Evolutionary conservation across 2,888 invertebrate genomes (phyloP), one percentile per base, ranked within the genome.

Genomic region (Stictocephala bisonia): DNA sequence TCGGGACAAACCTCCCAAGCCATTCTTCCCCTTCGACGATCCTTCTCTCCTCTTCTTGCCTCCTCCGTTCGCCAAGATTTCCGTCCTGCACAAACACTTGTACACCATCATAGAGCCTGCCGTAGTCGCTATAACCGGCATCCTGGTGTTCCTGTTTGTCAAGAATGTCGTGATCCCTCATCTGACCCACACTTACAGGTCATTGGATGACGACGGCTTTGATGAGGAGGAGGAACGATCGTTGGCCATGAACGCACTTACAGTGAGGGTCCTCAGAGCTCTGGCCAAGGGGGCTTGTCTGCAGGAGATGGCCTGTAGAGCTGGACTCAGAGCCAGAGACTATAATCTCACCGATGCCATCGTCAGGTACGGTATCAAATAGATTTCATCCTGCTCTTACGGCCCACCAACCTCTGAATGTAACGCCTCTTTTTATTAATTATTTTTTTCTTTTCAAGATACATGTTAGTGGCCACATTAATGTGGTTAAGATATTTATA

Each of bases 81-180:
- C 51, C 51, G 27, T 51, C 22, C 26, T 27, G n/a, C n/a, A 26
- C 51, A 51, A 24, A n/a, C 24, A 31, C 18, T 31, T 58, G 1
- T 27, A 58, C 56, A 58, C 56, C 1, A 27, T 58, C 15, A 1
- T 58, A 2, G 56, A 58, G 11, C 56, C 56, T 31, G 18, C 31
- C 31, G 31, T 18, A 24, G 56, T 27, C 1, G 24, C 60, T 71
- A n/a, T 68, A 22, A 26, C 48, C 50, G 68, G 44, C 4, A 50
- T 41, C 27, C 4, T n/a, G n/a, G 50, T 68, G 7, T 50, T 51
- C 53, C 15, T 69, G 20, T 50, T 18, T 22, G 18, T 74, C 74
- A 27, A 74, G 24, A 48, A 72, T 40, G 13, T 67, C 56, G 22
- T 72, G 31, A 29, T 58, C 31, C 56, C 56, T 20, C 31, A 58